These are phyloP conservation scores for Bombyx mandarina DNA, from an alignment of 1,140 invertebrate genomes.

Conservation along the genomic window DNA sequence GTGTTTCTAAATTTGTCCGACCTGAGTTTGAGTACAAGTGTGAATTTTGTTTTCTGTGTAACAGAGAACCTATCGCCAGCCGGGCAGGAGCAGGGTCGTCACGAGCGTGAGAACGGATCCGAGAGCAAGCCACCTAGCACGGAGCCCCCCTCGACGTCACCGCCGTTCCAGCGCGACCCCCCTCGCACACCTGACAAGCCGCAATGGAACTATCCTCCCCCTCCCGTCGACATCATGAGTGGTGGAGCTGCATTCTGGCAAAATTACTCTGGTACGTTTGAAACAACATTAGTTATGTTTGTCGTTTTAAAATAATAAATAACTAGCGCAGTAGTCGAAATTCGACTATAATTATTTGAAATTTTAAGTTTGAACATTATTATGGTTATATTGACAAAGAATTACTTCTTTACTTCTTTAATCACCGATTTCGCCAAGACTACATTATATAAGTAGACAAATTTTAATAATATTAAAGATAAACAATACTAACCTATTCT, in stretches of 20 bases:
- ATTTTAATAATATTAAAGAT: too few relatives aligned
- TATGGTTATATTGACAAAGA: too few relatives aligned
- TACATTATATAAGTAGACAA: too few relatives aligned
- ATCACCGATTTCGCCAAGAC: too few relatives aligned
- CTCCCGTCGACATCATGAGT: slow-evolving; percentile 81
- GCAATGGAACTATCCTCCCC: slow-evolving; percentile 81
- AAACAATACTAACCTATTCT: too few relatives aligned
- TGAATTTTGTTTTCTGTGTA: slow-evolving; percentile 7
- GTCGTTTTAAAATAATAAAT: neutral
- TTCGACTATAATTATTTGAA: too few relatives aligned
- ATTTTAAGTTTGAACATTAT: too few relatives aligned
- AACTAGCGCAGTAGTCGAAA: too few relatives aligned
- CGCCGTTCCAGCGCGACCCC: slow-evolving; percentile 59
- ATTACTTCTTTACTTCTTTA: too few relatives aligned
- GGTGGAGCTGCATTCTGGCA: slow-evolving; percentile 88
- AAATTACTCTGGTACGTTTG: slow-evolving; percentile 84
- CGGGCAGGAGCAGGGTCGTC: slow-evolving; percentile 37
- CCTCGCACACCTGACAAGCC: slow-evolving; percentile 72
- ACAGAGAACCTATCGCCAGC: slow-evolving; percentile 49
- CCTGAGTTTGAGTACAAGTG: neutral
- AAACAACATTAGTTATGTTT: neutral
- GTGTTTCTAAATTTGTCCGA: too few relatives aligned
- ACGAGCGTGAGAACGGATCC: slow-evolving; percentile 55
- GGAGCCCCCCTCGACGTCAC: slow-evolving; percentile 53
- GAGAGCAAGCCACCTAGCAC: slow-evolving; percentile 64